phyloP scores from a whole-genome alignment of 2,113 vertebrate species.

The Phyllopteryx taeniolatus region DNA sequence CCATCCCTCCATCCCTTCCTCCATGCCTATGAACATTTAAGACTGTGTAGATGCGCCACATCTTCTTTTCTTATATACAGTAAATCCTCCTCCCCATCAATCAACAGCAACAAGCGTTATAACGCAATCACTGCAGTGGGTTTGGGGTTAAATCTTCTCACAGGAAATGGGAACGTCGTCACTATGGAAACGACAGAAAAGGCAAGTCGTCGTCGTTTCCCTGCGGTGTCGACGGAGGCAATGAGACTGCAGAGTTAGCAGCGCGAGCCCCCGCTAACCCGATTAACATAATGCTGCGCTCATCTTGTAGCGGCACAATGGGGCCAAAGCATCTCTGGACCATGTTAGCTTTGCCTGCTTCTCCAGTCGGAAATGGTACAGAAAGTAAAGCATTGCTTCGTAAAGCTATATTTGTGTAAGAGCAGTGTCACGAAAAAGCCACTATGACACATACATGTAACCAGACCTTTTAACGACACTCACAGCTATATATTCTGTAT shows the following conservation, averaged over 20 bases:
- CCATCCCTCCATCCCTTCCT: background rate
- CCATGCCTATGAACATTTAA: background rate
- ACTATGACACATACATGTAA: too few relatives aligned
- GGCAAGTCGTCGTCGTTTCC: constrained; percentile 41
- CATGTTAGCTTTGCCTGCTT: background rate
- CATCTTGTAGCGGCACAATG: constrained; percentile 11
- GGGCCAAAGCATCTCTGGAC: background rate
- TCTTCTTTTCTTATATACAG: constrained; percentile 12
- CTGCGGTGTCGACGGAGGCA: constrained; percentile 13
- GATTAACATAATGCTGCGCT: constrained; percentile 29
- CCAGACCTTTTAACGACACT: too few relatives aligned
- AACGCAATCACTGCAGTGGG: background rate
- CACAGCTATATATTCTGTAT: too few relatives aligned
- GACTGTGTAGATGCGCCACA: background rate
- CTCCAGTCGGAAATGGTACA: background rate
- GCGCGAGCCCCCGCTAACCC: constrained; percentile 26
- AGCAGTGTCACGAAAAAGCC: too few relatives aligned
- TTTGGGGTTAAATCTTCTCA: constrained; percentile 13
- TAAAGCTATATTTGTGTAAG: too few relatives aligned
- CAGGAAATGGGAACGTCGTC: constrained; percentile 26
- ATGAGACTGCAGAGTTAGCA: constrained; percentile 47
- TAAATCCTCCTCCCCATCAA: background rate
- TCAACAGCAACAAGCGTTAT: background rate
- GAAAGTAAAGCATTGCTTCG: too few relatives aligned
- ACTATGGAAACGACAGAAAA: constrained; percentile 48